phyloP scores from a whole-genome alignment of 2,113 vertebrate genomes.

The Bubo blakistoni region DNA sequence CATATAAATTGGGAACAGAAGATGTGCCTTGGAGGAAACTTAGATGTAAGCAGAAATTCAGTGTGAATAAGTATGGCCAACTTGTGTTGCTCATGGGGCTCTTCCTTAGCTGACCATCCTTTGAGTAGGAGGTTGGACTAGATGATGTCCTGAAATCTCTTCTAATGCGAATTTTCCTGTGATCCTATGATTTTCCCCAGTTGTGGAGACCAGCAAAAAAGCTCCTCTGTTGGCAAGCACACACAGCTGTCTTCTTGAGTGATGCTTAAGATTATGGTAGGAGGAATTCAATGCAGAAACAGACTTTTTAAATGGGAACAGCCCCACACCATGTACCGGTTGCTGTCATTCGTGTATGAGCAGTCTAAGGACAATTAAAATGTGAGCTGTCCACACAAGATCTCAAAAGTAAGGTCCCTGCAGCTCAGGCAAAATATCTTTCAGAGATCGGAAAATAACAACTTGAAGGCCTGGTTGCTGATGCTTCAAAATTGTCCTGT shows the following conservation, averaged over 20 bases:
- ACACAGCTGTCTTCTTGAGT: background rate
- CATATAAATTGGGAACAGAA: background rate
- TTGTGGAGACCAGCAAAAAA: background rate
- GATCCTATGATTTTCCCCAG: background rate
- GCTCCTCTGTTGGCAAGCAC: background rate
- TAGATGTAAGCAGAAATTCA: background rate
- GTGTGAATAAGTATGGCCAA: background rate
- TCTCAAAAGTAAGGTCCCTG: background rate
- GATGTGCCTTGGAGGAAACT: background rate
- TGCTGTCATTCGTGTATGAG: background rate
- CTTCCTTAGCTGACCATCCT: background rate
- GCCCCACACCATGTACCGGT: background rate
- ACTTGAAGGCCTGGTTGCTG: background rate
- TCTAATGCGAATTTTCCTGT: background rate
- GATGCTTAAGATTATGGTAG: background rate
- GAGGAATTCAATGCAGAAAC: background rate
- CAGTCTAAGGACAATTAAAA: background rate
- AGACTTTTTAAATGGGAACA: background rate
- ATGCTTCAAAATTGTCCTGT: background rate
- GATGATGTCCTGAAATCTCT: background rate
- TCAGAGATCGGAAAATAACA: background rate
- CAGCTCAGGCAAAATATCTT: background rate
- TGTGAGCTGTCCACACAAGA: background rate
- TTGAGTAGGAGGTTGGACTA: background rate
- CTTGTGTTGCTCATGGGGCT: rapidly evolving